These are phyloP conservation scores for Cotesia congregata DNA, from an alignment of 2,888 invertebrate species.

Conservation along the genomic window DNA sequence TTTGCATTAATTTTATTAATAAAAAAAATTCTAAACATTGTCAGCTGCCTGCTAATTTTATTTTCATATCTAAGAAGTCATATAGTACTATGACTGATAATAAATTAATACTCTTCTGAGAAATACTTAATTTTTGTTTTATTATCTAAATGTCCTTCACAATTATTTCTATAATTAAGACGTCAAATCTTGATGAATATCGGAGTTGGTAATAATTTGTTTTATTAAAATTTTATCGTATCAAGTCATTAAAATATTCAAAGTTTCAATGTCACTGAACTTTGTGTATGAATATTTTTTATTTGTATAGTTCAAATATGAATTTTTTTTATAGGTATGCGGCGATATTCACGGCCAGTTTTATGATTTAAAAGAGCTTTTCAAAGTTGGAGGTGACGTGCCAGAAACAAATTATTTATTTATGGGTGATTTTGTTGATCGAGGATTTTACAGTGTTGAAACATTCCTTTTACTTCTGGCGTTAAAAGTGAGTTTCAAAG, in stretches of 20 bases:
- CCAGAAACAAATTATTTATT: constrained; percentile 99
- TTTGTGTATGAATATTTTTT: background rate
- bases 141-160: too few species aligned
- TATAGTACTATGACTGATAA: too few species aligned
- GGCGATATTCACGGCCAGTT: constrained; percentile 99
- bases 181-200: too few species aligned
- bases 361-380: constrained; percentile 96
- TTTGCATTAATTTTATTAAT: too few species aligned
- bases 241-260: background rate
- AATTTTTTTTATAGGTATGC: constrained; percentile 82
- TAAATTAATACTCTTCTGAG: too few species aligned
- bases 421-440: constrained; percentile 99
- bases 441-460: constrained; percentile 99
- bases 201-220: too few species aligned
- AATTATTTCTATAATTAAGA: too few species aligned
- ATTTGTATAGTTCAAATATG: constrained; percentile 13
- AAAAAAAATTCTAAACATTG: too few species aligned
- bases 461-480: constrained; percentile 97
- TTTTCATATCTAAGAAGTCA: too few species aligned
- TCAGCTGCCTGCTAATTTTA: too few species aligned
- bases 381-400: constrained; percentile 99
- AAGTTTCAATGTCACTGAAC: background rate
- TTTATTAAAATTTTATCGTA: too few species aligned
- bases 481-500: constrained; percentile 82
- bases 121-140: too few species aligned